Percentiles rank a stretch among this genome's conserved stretches.
phyloP scores from a whole-genome alignment of 2,888 invertebrate species.

The Agriopis marginaria region DNA sequence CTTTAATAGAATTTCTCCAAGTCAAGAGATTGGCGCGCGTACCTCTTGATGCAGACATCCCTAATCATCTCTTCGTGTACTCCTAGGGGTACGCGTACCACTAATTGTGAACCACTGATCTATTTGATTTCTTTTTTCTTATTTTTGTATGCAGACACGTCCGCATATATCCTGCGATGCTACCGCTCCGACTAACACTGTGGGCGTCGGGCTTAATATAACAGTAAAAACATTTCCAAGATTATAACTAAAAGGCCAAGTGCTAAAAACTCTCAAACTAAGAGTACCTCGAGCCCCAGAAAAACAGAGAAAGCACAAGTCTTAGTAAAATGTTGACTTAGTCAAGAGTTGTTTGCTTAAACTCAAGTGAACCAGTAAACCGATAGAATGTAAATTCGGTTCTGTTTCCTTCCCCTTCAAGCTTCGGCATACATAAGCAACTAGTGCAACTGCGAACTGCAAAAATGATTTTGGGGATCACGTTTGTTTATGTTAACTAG shows the following conservation, averaged over 20 bases:
- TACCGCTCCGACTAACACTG: too few relatives aligned
- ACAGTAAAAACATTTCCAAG: constrained; percentile 8
- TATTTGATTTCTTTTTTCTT: too few relatives aligned
- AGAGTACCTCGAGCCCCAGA: constrained; percentile 34
- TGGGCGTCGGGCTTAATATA: neutral
- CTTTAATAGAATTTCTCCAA: too few relatives aligned
- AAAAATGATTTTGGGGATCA: neutral
- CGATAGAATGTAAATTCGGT: constrained; percentile 73
- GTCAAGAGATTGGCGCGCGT: too few relatives aligned
- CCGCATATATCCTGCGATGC: too few relatives aligned
- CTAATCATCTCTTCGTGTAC: too few relatives aligned
- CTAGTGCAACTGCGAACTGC: neutral
- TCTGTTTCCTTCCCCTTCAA: constrained; percentile 48
- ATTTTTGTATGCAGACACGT: too few relatives aligned
- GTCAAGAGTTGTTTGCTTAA: constrained; percentile 59
- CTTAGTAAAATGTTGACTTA: constrained; percentile 63
- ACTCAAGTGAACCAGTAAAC: constrained; percentile 57
- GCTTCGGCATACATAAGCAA: constrained; percentile 19
- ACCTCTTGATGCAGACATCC: too few relatives aligned
- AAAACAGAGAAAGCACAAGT: constrained; percentile 37
- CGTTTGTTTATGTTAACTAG: neutral
- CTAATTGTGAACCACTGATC: too few relatives aligned
- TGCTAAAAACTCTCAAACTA: constrained; percentile 38
- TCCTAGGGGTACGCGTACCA: too few relatives aligned
- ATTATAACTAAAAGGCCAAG: constrained; percentile 28